Evolutionary conservation across 2,888 invertebrate genomes (phyloP), one percentile per base, ranked within the genome.

Genomic region (Callyntrura sp.): DNA sequence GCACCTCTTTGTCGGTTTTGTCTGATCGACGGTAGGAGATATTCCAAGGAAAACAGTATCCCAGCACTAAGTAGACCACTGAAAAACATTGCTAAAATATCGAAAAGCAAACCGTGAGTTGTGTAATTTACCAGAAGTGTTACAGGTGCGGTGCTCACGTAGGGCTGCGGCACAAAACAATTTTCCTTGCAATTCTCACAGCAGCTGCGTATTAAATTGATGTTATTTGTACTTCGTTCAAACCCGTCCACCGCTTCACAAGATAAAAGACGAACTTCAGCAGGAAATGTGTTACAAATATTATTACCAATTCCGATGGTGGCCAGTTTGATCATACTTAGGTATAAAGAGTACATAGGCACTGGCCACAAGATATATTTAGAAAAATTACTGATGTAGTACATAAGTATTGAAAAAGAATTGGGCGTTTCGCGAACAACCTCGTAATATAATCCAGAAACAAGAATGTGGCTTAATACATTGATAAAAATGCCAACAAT

Each of bases 101-200:
- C 81, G 4, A 62, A 62, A 62, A 35, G 12, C 43, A 81, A 43
- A 11, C 62, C 43, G 43, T 81, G 81, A 0, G 62, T 43, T 4
- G 43, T 12, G 12, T 62, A 45, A 35, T 60, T 43, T 0, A 14
- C 28, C 6, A n/a, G 0, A 23, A 65, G 5, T 11, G 12, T 20
- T 28, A 28, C 5, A 1, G 65, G 14, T 0, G 65, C 6, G n/a
- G 17, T 11, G 17, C n/a, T 70, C 5, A 70, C 43, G 45, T 70
- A 70, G 0, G 35, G 0, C 43, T 43, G 12, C 1, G 70, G 25
- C 9, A 28, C 2, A 23, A 65, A 65, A 28, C 65, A 65, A 35
- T 65, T 28, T 28, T 65, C 14, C 12, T 14, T 2, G n/a, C 70
- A 70, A 17, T 70, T 43, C 6, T 70, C 14, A 45, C 70, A 70